Evolutionary conservation across 1,140 invertebrate species (phyloP), one percentile per base, ranked within the genome.

Genomic region (Papilio polytes): DNA sequence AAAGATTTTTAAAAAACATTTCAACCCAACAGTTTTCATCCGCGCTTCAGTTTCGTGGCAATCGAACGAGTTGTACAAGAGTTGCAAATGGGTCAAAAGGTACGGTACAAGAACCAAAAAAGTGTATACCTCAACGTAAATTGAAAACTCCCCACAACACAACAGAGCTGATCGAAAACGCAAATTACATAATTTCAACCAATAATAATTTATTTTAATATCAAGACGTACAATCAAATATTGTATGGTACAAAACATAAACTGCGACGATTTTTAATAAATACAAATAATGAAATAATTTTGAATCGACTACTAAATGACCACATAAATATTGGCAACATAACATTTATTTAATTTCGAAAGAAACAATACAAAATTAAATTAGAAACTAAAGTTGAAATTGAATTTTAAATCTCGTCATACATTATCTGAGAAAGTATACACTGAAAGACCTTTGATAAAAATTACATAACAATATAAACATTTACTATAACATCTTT

Each of bases 141-240:
- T 78, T 41, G 48, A 59, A 78, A 53, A 56, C 20, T 13, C 9
- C 20, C 44, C 7, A n/a, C 59, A n/a, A 36, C 18, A 44, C 74
- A 72, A 79, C 41, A 74, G 48, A 51, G 48, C 26, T 51, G 74
- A 78, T 79, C 78, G 53, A 48, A 20, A 86, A 88, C 89, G 86
- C 89, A 91, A 89, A 92, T 92, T 92, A 89, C 88, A 89, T 91
- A 91, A 92, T 90, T 89, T 85, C 85, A 81, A 74, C 85, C 85
- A 80, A 85, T 83, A 70, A 82, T 77, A 85, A 85, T 80, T 80
- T 84, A 80, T 87, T 88, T 89, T 87, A 87, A 90, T 89, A 89
- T 90, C 85, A 85, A 82, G 87, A 86, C 87, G 84, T 85, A 89
- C 85, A 88, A 86, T 88, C 83, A 87, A 83, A 81, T 81, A 70